These are phyloP conservation scores for Syngnathus rostellatus DNA, from an alignment of 2,797 vertebrate genomes.

Conservation along the genomic window DNA sequence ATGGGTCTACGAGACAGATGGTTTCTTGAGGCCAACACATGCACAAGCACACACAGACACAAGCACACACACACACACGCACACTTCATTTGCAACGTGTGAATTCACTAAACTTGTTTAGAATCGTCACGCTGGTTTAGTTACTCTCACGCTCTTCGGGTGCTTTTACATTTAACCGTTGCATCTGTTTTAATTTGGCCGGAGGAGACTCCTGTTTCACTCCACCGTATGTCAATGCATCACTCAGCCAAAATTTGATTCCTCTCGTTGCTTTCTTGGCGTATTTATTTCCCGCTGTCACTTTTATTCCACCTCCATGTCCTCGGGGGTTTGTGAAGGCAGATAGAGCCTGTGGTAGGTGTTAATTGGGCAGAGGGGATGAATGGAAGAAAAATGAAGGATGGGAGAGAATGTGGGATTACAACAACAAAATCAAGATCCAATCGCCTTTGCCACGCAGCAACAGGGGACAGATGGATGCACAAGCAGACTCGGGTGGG, in stretches of 20 bases:
- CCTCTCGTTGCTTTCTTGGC: slow-evolving; percentile 26
- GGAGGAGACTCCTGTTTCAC: slow-evolving; percentile 8
- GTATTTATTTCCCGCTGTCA: slow-evolving; percentile 31
- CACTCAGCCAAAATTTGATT: slow-evolving; percentile 20
- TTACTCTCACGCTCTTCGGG: slow-evolving; percentile 8
- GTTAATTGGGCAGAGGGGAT: slow-evolving; percentile 56
- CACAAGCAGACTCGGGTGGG: slow-evolving; percentile 1
- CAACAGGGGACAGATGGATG: slow-evolving; percentile 22
- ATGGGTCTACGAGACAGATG: slow-evolving; percentile 44
- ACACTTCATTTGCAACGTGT: neutral
- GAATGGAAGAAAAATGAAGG: slow-evolving; percentile 40
- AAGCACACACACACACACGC: neutral
- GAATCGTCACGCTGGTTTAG: neutral
- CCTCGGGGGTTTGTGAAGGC: slow-evolving; percentile 41
- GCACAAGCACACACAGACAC: neutral
- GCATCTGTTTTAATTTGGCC: slow-evolving; percentile 26
- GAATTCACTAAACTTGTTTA: slow-evolving; percentile 7
- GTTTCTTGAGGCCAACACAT: slow-evolving; percentile 25
- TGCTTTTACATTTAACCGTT: slow-evolving; percentile 14
- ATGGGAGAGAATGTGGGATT: slow-evolving; percentile 26
- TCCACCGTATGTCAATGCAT: slow-evolving; percentile 11
- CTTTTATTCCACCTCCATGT: slow-evolving; percentile 15
- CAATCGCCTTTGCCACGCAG: slow-evolving; percentile 9
- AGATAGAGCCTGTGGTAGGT: slow-evolving; percentile 48
- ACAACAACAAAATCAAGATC: slow-evolving; percentile 19